phyloP scores from a whole-genome alignment of 1,140 invertebrate species.

The Lucilia sericata region DNA sequence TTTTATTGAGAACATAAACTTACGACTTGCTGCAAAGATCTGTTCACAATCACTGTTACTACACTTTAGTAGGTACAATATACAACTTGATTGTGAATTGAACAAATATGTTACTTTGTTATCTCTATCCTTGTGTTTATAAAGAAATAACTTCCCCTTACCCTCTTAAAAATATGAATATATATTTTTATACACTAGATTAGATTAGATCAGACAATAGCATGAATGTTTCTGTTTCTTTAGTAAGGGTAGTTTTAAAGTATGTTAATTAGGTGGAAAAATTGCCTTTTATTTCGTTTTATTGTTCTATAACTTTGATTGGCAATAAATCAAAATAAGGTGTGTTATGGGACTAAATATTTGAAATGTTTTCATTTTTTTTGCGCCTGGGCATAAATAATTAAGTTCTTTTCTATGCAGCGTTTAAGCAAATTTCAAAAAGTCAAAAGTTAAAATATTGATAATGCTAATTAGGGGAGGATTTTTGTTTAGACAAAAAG shows the following conservation, averaged over 20 bases:
- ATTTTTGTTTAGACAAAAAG: too few relatives aligned
- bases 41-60: too few relatives aligned
- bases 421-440: not conserved
- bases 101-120: constrained; percentile 21
- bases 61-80: too few relatives aligned
- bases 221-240: not conserved
- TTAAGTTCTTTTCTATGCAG: not conserved
- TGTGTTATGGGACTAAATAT: not conserved
- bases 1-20: too few relatives aligned
- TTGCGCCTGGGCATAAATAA: not conserved
- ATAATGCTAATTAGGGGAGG: too few relatives aligned
- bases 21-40: too few relatives aligned
- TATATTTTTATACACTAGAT: not conserved
- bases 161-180: not conserved
- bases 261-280: constrained; percentile 24
- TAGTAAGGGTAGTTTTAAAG: not conserved
- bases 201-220: not conserved
- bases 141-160: not conserved
- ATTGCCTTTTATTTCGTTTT: not conserved
- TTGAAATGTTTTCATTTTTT: not conserved
- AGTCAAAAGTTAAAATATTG: constrained; percentile 12
- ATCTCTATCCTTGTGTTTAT: not conserved
- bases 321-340: constrained; percentile 1
- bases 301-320: not conserved
- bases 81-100: too few relatives aligned